These are phyloP conservation scores for Antigone vipio DNA, from an alignment of 2,113 vertebrate genomes.

Conservation along the genomic window DNA sequence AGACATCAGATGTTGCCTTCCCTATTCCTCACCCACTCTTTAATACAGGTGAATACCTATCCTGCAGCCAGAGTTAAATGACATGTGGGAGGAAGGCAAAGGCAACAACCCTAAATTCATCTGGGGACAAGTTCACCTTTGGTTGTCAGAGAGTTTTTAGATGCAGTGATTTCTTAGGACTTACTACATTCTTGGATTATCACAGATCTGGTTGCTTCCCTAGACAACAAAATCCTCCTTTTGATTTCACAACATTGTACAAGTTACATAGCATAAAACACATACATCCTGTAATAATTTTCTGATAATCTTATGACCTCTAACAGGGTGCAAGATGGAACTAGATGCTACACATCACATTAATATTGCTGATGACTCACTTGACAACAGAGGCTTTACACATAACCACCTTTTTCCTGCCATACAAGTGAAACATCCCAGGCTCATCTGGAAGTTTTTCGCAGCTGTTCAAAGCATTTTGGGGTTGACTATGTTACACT, in stretches of 20 bases:
- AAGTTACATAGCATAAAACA: neutral
- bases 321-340: neutral
- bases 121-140: neutral
- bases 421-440: neutral
- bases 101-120: neutral
- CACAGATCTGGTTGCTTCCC: slow-evolving; percentile 4
- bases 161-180: neutral
- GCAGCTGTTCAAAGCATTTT: neutral
- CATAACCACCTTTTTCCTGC: neutral
- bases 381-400: neutral
- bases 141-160: neutral
- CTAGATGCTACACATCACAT: neutral
- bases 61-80: neutral
- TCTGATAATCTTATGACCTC: neutral
- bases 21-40: neutral
- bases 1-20: neutral
- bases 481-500: neutral
- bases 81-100: neutral
- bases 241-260: neutral
- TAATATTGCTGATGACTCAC: neutral
- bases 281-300: neutral
- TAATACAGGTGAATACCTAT: neutral
- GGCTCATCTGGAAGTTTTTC: neutral
- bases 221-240: neutral
- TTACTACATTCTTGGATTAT: neutral